These are phyloP conservation scores for Pseudomyrmex sp. DNA, from an alignment of 1,140 invertebrate species.

Conservation along the genomic window DNA sequence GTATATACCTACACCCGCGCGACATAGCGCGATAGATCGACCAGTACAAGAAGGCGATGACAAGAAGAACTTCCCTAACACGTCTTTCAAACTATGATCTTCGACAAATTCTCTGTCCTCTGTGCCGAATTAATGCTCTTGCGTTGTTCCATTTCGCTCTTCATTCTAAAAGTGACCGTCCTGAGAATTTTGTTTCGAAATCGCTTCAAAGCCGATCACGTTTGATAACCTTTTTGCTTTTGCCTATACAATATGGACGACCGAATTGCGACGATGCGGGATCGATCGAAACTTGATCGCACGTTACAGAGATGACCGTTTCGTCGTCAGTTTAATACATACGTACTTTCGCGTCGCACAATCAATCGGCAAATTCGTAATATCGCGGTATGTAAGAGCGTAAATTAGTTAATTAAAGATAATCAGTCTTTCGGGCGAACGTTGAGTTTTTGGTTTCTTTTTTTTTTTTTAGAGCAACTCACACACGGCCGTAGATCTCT, in stretches of 20 bases:
- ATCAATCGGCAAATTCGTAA: constrained; percentile 54
- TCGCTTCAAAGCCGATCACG: not conserved
- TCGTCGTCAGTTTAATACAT: not conserved
- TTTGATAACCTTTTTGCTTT: constrained; percentile 14
- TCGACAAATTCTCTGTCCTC: constrained; percentile 65
- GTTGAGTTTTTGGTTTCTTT: not conserved
- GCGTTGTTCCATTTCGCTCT: constrained; percentile 56
- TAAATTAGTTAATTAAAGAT: constrained; percentile 12
- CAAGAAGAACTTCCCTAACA: constrained; percentile 33
- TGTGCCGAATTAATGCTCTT: constrained; percentile 53
- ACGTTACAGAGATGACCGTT: not conserved
- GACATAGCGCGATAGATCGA: constrained; percentile 10
- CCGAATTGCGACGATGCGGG: not conserved
- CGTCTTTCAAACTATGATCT: constrained; percentile 62
- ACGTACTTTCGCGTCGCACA: constrained; percentile 66
- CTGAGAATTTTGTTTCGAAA: constrained; percentile 51
- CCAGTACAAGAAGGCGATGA: not conserved
- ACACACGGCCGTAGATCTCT: constrained; percentile 30
- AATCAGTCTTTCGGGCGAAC: constrained; percentile 6
- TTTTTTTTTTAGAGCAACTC: constrained; percentile 12
- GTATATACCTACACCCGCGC: not conserved
- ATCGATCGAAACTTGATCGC: constrained; percentile 24
- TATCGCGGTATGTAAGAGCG: constrained; percentile 34
- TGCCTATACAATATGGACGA: not conserved
- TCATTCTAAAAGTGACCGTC: constrained; percentile 68